Conservation (phyloP, 2,113 vertebrate genomes). For the Tragelaphus scriptus region DNA sequence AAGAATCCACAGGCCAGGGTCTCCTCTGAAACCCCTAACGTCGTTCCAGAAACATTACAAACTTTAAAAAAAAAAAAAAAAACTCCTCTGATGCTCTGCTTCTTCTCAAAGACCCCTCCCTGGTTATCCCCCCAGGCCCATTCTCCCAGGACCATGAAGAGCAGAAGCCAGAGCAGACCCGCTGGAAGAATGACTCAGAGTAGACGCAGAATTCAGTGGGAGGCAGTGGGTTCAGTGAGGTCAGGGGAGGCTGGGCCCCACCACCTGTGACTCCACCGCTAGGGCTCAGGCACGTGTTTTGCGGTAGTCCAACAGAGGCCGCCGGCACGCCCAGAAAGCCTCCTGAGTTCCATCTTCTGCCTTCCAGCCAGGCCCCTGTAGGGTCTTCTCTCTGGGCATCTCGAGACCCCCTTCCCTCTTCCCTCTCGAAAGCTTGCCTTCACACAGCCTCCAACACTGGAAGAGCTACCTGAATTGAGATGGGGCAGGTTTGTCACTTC, state of each 20-base stretch:
- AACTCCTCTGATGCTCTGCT: neutral
- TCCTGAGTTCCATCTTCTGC: slow-evolving; percentile 48
- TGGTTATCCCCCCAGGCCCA: neutral
- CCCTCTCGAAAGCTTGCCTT: slow-evolving; percentile 31
- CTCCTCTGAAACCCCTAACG: neutral
- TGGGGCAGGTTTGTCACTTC: no score
- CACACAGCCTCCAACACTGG: neutral
- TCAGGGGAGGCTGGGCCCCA: neutral
- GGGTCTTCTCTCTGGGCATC: slow-evolving; percentile 12
- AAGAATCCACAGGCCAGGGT: neutral
- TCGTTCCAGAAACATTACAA: neutral
- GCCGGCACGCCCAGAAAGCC: neutral
- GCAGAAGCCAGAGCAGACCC: neutral
- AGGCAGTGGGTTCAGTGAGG: slow-evolving; percentile 46
- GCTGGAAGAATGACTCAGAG: slow-evolving; percentile 58
- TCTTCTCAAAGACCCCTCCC: neutral
- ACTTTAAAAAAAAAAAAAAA: neutral
- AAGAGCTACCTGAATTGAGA: neutral
- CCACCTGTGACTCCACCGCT: slow-evolving; percentile 8
- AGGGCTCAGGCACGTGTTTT: neutral
- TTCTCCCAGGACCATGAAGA: neutral
- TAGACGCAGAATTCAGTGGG: slow-evolving; percentile 3
- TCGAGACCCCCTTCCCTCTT: slow-evolving; percentile 57
- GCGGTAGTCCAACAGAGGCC: neutral
- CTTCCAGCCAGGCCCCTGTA: slow-evolving; percentile 42